Evolutionary conservation across 2,113 vertebrate species (phyloP).

Genomic region (Mus spicilegus): DNA sequence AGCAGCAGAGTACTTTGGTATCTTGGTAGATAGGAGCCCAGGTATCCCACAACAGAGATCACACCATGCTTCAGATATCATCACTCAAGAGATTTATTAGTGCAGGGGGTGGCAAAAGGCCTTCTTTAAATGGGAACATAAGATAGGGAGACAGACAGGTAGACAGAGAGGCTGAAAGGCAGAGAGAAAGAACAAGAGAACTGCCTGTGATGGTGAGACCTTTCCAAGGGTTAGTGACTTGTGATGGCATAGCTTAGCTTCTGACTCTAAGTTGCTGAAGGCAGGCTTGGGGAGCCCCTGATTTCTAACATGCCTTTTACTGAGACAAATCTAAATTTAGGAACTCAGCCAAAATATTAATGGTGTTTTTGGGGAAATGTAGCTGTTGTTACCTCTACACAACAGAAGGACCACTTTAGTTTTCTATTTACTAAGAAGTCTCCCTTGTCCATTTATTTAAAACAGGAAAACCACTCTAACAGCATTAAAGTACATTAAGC

Average conservation of each 20-base stretch:
- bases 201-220: background rate
- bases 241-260: background rate
- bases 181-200: background rate
- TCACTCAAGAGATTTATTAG: background rate
- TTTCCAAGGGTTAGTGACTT: background rate
- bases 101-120: background rate
- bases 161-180: background rate
- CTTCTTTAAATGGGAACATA: background rate
- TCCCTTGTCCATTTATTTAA: background rate
- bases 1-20: background rate
- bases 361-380: background rate
- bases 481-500: background rate
- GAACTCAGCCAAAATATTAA: background rate
- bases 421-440: background rate
- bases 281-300: background rate
- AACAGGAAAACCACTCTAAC: background rate
- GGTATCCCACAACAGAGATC: background rate
- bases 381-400: too few species aligned
- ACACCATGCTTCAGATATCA: background rate
- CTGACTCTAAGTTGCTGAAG: background rate
- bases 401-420: background rate
- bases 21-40: background rate
- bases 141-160: background rate
- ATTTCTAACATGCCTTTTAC: background rate
- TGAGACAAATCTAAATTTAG: background rate